Percentiles rank a stretch among this genome's conserved stretches.
Evolutionary conservation across 2,113 vertebrate species (phyloP).

Genomic region (Tragelaphus imberbis): DNA sequence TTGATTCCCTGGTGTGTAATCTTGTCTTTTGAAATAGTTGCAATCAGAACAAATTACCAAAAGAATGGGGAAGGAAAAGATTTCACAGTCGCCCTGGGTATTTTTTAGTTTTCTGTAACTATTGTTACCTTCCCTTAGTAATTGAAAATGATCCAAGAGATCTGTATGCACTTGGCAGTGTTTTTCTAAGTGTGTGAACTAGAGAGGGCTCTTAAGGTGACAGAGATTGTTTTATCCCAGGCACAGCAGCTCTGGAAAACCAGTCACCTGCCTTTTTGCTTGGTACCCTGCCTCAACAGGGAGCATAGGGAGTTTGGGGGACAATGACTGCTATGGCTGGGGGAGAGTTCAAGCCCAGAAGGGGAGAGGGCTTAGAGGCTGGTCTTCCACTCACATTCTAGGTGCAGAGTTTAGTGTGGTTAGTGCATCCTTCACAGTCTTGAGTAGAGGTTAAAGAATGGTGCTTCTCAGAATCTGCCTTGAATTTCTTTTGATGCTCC

Average conservation of each 20-base stretch:
- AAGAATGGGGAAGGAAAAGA: slow-evolving; percentile 66
- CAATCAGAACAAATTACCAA: slow-evolving; percentile 75
- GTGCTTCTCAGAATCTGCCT: neutral
- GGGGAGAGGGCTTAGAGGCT: neutral
- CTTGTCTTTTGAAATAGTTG: slow-evolving; percentile 64
- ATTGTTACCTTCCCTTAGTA: slow-evolving; percentile 49
- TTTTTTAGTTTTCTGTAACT: slow-evolving; percentile 61
- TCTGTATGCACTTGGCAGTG: neutral
- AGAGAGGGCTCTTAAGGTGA: neutral
- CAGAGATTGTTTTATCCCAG: neutral
- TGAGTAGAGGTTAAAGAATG: neutral
- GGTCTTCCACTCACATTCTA: neutral
- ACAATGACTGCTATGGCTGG: neutral
- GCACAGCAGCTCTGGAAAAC: neutral
- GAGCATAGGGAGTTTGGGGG: neutral
- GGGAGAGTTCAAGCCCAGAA: neutral
- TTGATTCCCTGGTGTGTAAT: slow-evolving; percentile 52
- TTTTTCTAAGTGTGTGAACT: neutral
- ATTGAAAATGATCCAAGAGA: slow-evolving; percentile 59
- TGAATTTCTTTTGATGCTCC: neutral
- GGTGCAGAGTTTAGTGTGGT: neutral
- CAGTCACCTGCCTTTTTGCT: neutral
- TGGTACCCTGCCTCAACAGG: neutral
- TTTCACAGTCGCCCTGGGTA: slow-evolving; percentile 41
- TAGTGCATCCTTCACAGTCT: neutral